A percentile compares a stretch with the other conserved stretches of the same genome.
These are phyloP conservation scores for Neotragus moschatus DNA, from an alignment of 2,113 vertebrate species.

Conservation along the genomic window DNA sequence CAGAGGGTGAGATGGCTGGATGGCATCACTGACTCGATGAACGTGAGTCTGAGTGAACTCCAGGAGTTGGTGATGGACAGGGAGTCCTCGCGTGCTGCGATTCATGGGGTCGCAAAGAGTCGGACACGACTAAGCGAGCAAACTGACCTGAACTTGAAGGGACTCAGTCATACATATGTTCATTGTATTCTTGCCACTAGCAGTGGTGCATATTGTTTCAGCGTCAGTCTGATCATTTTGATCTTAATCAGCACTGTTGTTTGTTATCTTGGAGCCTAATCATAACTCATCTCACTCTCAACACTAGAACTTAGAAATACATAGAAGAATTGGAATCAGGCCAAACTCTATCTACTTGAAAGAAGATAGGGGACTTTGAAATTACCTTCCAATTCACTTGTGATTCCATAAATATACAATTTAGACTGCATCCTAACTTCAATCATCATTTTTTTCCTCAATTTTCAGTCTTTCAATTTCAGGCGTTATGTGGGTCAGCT, in stretches of 20 bases:
- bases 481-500: fast-evolving
- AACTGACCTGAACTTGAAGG: background rate
- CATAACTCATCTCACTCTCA: background rate
- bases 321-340: background rate
- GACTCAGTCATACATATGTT: background rate
- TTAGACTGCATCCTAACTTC: background rate
- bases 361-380: background rate
- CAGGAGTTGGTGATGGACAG: too few species aligned
- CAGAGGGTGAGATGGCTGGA: too few species aligned
- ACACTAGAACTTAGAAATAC: background rate
- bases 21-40: too few species aligned
- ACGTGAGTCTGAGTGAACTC: too few species aligned
- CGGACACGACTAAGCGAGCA: fast-evolving
- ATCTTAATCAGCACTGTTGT: background rate
- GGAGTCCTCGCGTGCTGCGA: too few species aligned
- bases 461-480: background rate
- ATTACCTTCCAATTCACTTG: background rate
- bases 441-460: background rate
- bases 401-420: background rate
- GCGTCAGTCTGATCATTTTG: background rate
- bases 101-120: too few species aligned
- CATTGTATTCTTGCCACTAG: background rate
- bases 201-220: background rate
- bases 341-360: background rate
- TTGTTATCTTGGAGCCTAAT: background rate